Conservation (phyloP, 2,797 vertebrate species). For the Diglossa cyanea region DNA sequence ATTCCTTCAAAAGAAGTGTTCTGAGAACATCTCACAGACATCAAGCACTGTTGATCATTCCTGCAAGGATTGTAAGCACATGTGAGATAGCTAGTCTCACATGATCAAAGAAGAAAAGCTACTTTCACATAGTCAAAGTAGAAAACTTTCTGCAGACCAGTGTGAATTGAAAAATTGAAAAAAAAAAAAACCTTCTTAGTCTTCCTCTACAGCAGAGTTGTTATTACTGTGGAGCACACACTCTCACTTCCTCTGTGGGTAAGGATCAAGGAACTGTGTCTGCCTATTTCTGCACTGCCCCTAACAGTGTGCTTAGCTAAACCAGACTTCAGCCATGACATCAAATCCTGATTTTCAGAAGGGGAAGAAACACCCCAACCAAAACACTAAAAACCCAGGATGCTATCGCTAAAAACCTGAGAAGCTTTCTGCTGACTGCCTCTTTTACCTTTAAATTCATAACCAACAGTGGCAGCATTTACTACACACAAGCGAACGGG, state of each 20-base stretch:
- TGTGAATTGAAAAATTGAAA: not conserved
- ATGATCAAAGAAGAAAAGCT: not conserved
- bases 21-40: not conserved
- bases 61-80: not conserved
- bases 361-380: not conserved
- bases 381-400: not conserved
- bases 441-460: not conserved
- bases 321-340: not conserved
- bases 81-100: not conserved
- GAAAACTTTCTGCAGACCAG: not conserved
- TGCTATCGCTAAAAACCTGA: not conserved
- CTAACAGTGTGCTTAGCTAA: not conserved
- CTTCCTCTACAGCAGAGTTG: not conserved
- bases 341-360: not conserved
- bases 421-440: not conserved
- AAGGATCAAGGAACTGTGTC: not conserved
- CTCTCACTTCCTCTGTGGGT: slow-evolving; percentile 14
- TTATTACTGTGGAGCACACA: not conserved
- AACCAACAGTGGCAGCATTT: not conserved
- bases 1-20: not conserved
- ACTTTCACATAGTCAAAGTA: not conserved
- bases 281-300: not conserved
- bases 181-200: not conserved
- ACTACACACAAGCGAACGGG: not conserved
- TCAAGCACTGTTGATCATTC: not conserved